Percentiles rank a stretch among this genome's conserved stretches.
These are phyloP conservation scores for Oncorhynchus nerka DNA, from an alignment of 2,113 vertebrate genomes.

Conservation along the genomic window DNA sequence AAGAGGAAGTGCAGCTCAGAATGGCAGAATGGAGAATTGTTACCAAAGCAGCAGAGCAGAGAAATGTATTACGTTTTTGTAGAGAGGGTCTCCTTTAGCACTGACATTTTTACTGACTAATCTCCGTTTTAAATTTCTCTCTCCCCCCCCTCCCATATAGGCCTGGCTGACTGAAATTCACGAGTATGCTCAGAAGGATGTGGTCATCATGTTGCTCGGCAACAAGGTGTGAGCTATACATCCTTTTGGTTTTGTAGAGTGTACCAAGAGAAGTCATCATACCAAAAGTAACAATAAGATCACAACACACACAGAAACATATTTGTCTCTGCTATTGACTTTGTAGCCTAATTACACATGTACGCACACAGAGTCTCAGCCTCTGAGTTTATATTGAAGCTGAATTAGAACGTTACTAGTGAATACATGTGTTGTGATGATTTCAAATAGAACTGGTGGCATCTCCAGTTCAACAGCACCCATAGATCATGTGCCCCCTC, in stretches of 20 bases:
- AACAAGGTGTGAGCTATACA: slow-evolving; percentile 85
- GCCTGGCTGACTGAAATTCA: slow-evolving; percentile 88
- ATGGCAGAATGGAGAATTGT: not conserved
- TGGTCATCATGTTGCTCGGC: slow-evolving; percentile 98
- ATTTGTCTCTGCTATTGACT: not conserved
- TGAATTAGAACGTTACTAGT: not conserved
- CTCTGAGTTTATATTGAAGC: not conserved
- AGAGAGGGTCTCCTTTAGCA: not conserved
- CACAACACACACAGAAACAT: not conserved
- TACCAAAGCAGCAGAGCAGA: not conserved
- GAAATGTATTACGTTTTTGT: not conserved
- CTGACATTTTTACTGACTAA: not conserved
- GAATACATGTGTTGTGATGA: not conserved
- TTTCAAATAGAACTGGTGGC: not conserved
- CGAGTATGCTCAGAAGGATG: slow-evolving; percentile 94
- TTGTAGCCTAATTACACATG: not conserved
- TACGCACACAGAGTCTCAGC: not conserved
- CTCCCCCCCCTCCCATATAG: slow-evolving; percentile 55
- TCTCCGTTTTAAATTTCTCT: slow-evolving; percentile 9
- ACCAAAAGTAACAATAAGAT: not conserved
- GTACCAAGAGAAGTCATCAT: not conserved
- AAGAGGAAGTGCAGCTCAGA: not conserved
- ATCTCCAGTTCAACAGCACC: not conserved
- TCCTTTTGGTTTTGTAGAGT: slow-evolving; percentile 48
- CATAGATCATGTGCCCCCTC: slow-evolving; percentile 48